phyloP scores from a whole-genome alignment of 2,888 invertebrate genomes.

The Mystacides longicornis region DNA sequence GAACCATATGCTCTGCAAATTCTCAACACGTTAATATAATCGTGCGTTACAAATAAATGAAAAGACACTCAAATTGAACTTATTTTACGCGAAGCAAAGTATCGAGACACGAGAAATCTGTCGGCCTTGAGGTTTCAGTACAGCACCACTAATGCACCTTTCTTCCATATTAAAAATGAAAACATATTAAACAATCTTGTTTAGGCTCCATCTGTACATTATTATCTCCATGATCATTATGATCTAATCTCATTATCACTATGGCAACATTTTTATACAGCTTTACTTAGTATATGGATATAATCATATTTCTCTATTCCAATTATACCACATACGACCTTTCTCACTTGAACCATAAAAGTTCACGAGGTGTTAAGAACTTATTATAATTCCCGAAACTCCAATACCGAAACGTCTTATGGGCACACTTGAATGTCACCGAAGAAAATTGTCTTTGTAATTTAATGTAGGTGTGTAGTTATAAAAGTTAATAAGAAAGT shows the following conservation, averaged over 20 bases:
- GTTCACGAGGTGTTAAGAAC: neutral
- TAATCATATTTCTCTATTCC: constrained; percentile 1
- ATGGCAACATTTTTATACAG: neutral
- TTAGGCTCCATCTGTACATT: too few species aligned
- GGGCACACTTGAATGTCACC: neutral
- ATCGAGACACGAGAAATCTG: too few species aligned
- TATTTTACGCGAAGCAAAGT: too few species aligned
- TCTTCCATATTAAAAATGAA: too few species aligned
- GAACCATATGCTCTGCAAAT: too few species aligned
- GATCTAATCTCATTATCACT: neutral
- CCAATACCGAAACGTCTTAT: neutral
- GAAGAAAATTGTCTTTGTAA: neutral
- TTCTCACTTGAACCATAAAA: neutral
- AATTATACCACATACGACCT: constrained; percentile 1
- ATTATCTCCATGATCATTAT: too few species aligned
- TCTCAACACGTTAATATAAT: too few species aligned
- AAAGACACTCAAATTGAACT: too few species aligned
- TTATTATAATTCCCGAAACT: neutral
- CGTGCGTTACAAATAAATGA: too few species aligned
- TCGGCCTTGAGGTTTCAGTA: too few species aligned
- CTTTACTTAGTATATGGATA: neutral
- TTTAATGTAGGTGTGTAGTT: neutral
- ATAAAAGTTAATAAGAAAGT: neutral
- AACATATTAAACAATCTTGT: too few species aligned
- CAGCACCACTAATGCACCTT: too few species aligned